phyloP scores from a whole-genome alignment of 2,797 vertebrate genomes.

The Crocidura indochinensis region DNA sequence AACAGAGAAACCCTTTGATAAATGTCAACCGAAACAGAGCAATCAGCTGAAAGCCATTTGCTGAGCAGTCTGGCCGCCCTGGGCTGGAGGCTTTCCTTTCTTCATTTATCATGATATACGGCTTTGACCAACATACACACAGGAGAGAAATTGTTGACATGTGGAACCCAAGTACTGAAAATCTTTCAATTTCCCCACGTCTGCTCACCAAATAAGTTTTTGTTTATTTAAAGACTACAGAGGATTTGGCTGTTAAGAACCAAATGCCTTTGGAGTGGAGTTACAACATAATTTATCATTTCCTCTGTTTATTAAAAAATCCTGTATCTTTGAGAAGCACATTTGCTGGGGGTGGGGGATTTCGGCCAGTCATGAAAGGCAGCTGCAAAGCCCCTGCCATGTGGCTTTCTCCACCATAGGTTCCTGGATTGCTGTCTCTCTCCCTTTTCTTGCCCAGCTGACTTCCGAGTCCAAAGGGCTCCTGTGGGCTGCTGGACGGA shows the following conservation, averaged over 20 bases:
- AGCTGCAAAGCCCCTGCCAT: slow-evolving; percentile 58
- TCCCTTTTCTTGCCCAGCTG: not conserved
- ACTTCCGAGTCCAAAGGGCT: not conserved
- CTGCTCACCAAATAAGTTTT: slow-evolving; percentile 93
- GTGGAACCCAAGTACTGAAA: slow-evolving; percentile 95
- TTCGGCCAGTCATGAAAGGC: slow-evolving; percentile 65
- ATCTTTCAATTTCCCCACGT: slow-evolving; percentile 92
- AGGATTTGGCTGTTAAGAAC: slow-evolving; percentile 92
- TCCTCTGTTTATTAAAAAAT: slow-evolving; percentile 91
- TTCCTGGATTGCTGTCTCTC: not conserved
- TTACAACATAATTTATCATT: slow-evolving; percentile 91
- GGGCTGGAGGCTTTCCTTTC: slow-evolving; percentile 96
- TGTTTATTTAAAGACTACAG: slow-evolving; percentile 96
- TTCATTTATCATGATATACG: slow-evolving; percentile 98
- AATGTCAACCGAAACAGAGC: slow-evolving; percentile 95
- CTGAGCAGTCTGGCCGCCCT: slow-evolving; percentile 93
- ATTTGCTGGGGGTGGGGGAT: slow-evolving; percentile 56
- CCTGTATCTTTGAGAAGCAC: slow-evolving; percentile 70
- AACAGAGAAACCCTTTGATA: slow-evolving; percentile 94
- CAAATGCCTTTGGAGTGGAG: slow-evolving; percentile 89
- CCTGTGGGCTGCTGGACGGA: not conserved
- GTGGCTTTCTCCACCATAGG: slow-evolving; percentile 3
- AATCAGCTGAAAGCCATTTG: slow-evolving; percentile 99
- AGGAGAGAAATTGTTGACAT: slow-evolving; percentile 99
- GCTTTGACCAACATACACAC: slow-evolving; percentile 99